Evolutionary conservation across 2,888 invertebrate genomes (phyloP), one percentile per base, ranked within the genome.

Genomic region (Hofmannophila pseudospretella): DNA sequence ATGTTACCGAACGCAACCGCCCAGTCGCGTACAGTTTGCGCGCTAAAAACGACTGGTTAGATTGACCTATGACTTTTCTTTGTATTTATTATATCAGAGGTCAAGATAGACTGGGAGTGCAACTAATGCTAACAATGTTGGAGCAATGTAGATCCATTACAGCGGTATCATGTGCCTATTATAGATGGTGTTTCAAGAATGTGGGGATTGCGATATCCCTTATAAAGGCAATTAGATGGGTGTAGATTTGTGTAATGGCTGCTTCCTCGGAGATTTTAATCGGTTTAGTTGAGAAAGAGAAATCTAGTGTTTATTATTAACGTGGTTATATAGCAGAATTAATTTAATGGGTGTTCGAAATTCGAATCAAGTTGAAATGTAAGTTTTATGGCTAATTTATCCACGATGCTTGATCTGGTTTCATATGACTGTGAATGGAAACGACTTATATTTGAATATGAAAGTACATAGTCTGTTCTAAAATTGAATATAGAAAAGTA

Each of bases 1-100:
- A 52, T 53, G 53, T 39, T 47, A 32, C 54, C 66, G 71, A 71
- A 59, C 55, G 75, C 72, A 58, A 67, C 74, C 85, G 84, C 85
- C 85, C 84, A 82, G 77, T 68, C 50, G 53, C 51, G 56, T 59
- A 58, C 5, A 16, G 58, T 63, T 62, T 49, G 60, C 57, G 60
- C 55, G 53, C 49, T 47, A 47, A 51, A 45, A 44, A 45, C 47
- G 45, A 46, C 67, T 61, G 63, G 47, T 42, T 51, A 47, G 45
- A 47, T 58, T 67, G 78, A 75, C 59, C 75, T 67, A 55, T 56
- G 41, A 51, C 56, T 51, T 23, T 25, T 45, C 52, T 38, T 40
- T 29, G 22, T 10, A 5, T 23, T 36, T 42, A 47, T 44, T 47
- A 44, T 32, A 34, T 32, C 9, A 39, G 40, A 39, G 64, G 43